Evolutionary conservation across 2,888 invertebrate genomes (phyloP), one percentile per base, ranked within the genome.

Genomic region (Mesorhabditis spiculigera): DNA sequence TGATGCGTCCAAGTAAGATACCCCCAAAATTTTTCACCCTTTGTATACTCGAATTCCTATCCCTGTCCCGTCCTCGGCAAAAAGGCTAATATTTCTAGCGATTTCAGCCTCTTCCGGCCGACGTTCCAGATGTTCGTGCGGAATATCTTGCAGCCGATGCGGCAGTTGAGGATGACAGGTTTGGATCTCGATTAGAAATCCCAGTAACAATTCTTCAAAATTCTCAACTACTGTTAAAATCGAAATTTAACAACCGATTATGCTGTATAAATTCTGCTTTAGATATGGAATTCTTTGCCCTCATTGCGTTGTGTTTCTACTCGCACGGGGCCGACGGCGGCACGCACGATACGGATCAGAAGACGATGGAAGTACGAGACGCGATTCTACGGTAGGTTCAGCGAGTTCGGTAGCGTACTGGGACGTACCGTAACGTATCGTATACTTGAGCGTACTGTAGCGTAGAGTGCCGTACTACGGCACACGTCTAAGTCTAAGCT

Each of bases 231-330:
- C 8, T 3, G 58, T 13, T 50, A 28, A 28, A 28, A 28, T 28
- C 28, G 28, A 28, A 28, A 28, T 28, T 28, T 28, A 28, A 28
- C 28, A 3, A 28, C 3, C 28, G 28, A 28, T 28, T 28, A 28
- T 28, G 28, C 1, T 3, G 3, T 28, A 28, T 28, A 28, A 28
- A 28, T 28, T 28, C 58, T 13, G 8, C n/a, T 50, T 50, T 50
- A 50, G 58, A 50, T 50, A 50, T 50, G 58, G 58, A 50, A 50
- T 50, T 50, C 58, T 50, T 50, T 50, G 58, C 58, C n/a, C n/a
- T 50, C 8, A 50, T 50, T 3, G 58, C 58, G 10, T n/a, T 50
- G 58, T 13, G 10, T 50, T 50, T 50, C 58, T 50, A 50, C n/a
- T 50, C 58, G n/a, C 58, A 50, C n/a, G 58, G 58, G 10, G 58